phyloP scores from a whole-genome alignment of 2,113 vertebrate species.

The Vulpes vulpes region DNA sequence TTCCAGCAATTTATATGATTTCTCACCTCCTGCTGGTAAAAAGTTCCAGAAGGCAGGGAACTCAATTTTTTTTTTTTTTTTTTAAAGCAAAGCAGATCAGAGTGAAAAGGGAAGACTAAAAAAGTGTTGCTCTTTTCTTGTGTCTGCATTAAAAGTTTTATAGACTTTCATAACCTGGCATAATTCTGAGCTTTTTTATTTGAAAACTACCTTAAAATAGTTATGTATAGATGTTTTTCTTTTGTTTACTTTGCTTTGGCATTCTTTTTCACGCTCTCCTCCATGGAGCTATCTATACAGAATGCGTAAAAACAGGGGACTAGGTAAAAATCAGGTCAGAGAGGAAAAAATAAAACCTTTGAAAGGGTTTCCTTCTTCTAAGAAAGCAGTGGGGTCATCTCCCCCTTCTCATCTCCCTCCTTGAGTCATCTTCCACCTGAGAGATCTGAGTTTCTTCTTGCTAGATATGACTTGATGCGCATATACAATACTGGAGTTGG shows the following conservation, averaged over 20 bases:
- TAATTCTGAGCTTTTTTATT: constrained; percentile 62
- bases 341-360: background rate
- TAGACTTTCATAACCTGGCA: constrained; percentile 38
- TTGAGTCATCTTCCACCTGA: constrained; percentile 46
- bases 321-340: constrained; percentile 22
- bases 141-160: constrained; percentile 58
- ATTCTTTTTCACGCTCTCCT: constrained; percentile 43
- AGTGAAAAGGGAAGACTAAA: constrained; percentile 23
- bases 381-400: constrained; percentile 7
- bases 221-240: constrained; percentile 26
- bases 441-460: constrained; percentile 56
- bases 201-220: constrained; percentile 51
- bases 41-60: constrained; percentile 66
- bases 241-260: constrained; percentile 14
- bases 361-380: constrained; percentile 33
- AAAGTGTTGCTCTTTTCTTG: constrained; percentile 60
- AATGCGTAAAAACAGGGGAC: background rate
- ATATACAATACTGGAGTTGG: background rate
- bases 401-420: background rate
- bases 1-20: constrained; percentile 77
- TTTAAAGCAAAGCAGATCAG: constrained; percentile 35
- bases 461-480: constrained; percentile 9
- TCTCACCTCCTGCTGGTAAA: constrained; percentile 77
- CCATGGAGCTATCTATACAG: background rate
- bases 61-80: background rate